These are phyloP conservation scores for Conchocele bisecta DNA, from an alignment of 2,888 invertebrate species.

Conservation along the genomic window DNA sequence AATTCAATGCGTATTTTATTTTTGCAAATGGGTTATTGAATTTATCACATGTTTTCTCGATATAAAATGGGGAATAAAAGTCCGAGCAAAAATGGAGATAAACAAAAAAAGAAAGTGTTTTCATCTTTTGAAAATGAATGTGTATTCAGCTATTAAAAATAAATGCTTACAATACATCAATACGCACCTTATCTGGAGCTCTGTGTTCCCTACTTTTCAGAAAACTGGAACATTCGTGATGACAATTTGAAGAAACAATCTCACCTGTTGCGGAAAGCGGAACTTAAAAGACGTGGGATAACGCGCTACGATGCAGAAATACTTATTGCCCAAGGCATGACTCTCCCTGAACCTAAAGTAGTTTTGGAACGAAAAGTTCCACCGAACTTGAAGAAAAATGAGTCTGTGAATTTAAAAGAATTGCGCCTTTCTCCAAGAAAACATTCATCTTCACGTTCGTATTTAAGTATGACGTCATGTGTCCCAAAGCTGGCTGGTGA, in stretches of 20 bases:
- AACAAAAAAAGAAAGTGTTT: too few species aligned
- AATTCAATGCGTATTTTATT: too few species aligned
- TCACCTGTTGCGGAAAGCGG: conserved; percentile 77
- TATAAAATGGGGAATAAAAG: too few species aligned
- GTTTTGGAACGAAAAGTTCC: conserved; percentile 58
- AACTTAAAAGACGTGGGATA: conserved; percentile 79
- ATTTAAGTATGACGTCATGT: conserved; percentile 10
- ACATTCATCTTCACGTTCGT: conserved; percentile 56
- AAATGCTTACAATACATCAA: too few species aligned
- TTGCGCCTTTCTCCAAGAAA: conserved; percentile 45
- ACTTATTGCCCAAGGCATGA: conserved; percentile 77
- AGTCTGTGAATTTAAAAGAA: conserved; percentile 50
- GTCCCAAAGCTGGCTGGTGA: conserved; percentile 7
- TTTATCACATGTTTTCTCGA: too few species aligned
- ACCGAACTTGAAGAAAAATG: conserved; percentile 20
- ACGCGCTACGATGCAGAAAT: conserved; percentile 82
- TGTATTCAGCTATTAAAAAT: too few species aligned
- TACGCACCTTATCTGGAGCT: too few species aligned
- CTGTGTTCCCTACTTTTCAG: conserved; percentile 52
- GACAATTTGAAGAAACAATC: conserved; percentile 78
- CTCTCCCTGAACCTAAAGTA: conserved; percentile 75
- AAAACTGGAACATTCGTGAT: conserved; percentile 79
- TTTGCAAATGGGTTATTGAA: too few species aligned
- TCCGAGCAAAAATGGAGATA: too few species aligned
- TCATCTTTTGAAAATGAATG: too few species aligned